Percentiles rank a stretch among this genome's conserved stretches.
These are phyloP conservation scores for Lethenteron reissneri DNA, from an alignment of 2,113 vertebrate genomes.

Conservation along the genomic window DNA sequence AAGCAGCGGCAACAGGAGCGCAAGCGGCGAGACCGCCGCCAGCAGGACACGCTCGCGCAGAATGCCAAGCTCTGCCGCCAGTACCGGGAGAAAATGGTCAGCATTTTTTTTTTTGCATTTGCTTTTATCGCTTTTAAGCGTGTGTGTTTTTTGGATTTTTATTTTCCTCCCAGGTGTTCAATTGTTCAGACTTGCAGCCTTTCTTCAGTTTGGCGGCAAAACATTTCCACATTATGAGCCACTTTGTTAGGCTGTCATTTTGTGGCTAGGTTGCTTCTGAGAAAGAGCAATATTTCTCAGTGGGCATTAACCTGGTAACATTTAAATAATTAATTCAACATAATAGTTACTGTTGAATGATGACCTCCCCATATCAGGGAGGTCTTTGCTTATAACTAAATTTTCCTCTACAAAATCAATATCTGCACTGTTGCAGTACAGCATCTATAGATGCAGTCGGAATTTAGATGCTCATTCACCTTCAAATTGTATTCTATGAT, in stretches of 20 bases:
- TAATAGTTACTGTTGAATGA: no score
- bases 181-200: neutral
- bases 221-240: neutral
- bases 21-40: conserved; percentile 28
- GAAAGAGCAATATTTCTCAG: no score
- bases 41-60: conserved; percentile 32
- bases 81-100: conserved; percentile 49
- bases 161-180: neutral
- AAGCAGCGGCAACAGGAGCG: conserved; percentile 36
- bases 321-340: no score
- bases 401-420: neutral
- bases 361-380: no score
- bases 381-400: no score
- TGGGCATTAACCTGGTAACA: no score
- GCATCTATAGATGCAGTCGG: neutral
- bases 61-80: conserved; percentile 52
- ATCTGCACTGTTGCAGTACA: neutral
- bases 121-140: neutral
- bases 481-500: neutral
- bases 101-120: neutral
- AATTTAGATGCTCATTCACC: neutral
- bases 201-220: neutral
- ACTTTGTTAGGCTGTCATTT: no score
- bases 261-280: no score
- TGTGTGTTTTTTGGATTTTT: neutral